Conservation (phyloP, 2,888 invertebrate species). For the Epicampocera succincta region DNA sequence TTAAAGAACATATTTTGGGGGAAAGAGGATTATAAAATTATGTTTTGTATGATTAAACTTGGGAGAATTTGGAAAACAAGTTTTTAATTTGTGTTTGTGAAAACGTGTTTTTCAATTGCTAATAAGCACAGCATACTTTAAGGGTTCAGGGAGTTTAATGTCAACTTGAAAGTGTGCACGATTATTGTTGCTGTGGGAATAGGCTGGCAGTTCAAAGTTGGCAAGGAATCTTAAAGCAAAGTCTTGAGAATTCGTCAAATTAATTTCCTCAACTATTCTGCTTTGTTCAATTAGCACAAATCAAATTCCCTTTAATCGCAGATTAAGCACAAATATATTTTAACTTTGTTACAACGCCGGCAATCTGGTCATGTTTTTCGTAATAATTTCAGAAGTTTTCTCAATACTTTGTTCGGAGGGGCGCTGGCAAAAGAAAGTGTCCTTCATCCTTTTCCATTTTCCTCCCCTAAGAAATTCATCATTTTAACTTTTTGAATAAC, state of each 20-base stretch:
- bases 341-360: not conserved
- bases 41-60: constrained; percentile 6
- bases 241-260: no score
- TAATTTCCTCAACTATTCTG: no score
- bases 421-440: not conserved
- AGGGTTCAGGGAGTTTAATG: not conserved
- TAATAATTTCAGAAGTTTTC: not conserved
- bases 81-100: constrained; percentile 13
- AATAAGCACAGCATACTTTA: constrained; percentile 6
- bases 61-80: not conserved
- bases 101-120: constrained; percentile 16
- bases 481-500: constrained; percentile 22
- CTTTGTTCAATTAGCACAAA: no score
- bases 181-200: no score
- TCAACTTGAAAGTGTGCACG: not conserved
- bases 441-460: not conserved
- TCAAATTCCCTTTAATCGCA: no score
- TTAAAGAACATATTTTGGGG: constrained; percentile 19
- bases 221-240: no score
- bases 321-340: no score
- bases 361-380: not conserved
- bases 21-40: constrained; percentile 29
- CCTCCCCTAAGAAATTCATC: not conserved
- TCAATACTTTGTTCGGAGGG: not conserved
- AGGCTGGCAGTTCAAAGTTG: no score